Conservation (phyloP, 2,113 vertebrate species). For the Pampusana beccarii region DNA sequence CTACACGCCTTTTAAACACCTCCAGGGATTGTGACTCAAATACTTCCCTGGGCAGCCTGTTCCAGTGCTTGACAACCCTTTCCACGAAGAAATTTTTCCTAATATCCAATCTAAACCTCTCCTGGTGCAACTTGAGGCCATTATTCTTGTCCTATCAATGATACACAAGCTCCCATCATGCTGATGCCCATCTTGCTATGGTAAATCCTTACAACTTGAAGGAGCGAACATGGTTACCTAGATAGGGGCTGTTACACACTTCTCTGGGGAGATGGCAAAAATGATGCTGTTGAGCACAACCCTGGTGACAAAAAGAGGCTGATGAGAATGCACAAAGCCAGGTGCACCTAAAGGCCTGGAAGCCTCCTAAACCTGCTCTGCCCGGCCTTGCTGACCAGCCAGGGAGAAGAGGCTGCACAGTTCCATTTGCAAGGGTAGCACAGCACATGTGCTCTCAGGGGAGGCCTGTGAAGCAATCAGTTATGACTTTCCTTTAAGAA, state of each 20-base stretch:
- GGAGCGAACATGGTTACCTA: background rate
- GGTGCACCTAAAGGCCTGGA: background rate
- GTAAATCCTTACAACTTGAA: background rate
- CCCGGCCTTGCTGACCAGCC: fast-evolving
- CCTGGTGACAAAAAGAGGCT: background rate
- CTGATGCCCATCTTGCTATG: background rate
- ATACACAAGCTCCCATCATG: background rate
- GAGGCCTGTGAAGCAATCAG: background rate
- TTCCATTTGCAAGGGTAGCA: background rate
- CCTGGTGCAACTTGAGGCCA: no score
- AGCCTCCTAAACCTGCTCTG: background rate
- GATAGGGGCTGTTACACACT: background rate
- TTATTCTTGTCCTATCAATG: no score
- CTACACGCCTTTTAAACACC: no score
- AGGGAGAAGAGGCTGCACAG: fast-evolving
- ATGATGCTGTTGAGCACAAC: background rate
- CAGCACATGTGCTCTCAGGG: background rate
- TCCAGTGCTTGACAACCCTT: no score
- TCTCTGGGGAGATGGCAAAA: background rate
- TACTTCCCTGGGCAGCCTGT: no score
- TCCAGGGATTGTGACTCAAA: no score
- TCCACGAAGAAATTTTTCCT: no score
- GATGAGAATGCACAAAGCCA: background rate
- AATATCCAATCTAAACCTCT: no score
- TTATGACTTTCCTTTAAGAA: background rate